These are phyloP conservation scores for Corythoichthys intestinalis DNA, from an alignment of 2,113 vertebrate genomes.

Conservation along the genomic window DNA sequence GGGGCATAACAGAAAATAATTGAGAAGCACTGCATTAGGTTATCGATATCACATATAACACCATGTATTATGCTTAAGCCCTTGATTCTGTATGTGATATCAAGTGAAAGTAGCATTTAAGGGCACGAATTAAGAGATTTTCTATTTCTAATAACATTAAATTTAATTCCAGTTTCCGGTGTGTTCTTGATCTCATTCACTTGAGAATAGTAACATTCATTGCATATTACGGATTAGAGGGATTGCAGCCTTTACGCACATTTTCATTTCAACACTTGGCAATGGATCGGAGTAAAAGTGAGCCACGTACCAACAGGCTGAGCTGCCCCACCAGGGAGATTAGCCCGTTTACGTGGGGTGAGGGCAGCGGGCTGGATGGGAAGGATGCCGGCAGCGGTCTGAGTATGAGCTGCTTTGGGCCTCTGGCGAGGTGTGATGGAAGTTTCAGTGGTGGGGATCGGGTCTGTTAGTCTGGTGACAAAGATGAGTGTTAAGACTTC, in stretches of 20 bases:
- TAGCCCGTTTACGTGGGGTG: conserved; percentile 91
- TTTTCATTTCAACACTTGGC: conserved; percentile 14
- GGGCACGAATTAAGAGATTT: conserved; percentile 4
- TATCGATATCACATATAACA: too few relatives aligned
- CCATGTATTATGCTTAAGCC: not conserved
- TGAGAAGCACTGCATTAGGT: too few relatives aligned
- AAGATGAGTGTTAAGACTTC: conserved; percentile 15
- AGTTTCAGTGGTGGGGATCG: conserved; percentile 93
- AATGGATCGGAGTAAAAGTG: conserved; percentile 10
- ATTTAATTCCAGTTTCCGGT: conserved; percentile 25
- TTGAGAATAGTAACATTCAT: conserved; percentile 12
- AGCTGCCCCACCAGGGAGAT: conserved; percentile 67
- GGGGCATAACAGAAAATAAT: too few relatives aligned
- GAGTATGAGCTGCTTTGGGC: conserved; percentile 94
- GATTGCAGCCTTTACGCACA: not conserved
- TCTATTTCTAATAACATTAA: conserved; percentile 16
- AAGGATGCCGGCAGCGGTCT: conserved; percentile 86
- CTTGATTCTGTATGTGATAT: not conserved
- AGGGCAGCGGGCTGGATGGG: conserved; percentile 94
- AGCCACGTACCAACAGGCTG: conserved; percentile 78
- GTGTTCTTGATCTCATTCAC: conserved; percentile 17
- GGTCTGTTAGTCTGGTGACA: conserved; percentile 85
- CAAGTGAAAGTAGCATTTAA: not conserved
- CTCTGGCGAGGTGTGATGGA: conserved; percentile 96
- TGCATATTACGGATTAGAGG: conserved; percentile 20